Conservation (phyloP, 2,888 invertebrate genomes). For the Morpho deidamia region DNA sequence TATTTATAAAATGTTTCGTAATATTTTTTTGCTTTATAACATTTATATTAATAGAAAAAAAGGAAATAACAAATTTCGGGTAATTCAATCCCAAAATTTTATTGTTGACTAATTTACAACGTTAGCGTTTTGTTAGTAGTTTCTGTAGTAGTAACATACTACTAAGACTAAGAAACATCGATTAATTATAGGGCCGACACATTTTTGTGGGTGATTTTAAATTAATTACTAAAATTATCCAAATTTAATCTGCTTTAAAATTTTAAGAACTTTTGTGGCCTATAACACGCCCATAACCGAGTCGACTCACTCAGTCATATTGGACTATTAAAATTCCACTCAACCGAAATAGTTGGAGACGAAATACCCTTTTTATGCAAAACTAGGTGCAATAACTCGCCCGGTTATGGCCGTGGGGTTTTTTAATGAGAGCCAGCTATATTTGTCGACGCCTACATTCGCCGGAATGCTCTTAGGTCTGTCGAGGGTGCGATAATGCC, state of each 20-base stretch:
- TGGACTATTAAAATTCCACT: slow-evolving; percentile 57
- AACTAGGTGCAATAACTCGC: slow-evolving; percentile 54
- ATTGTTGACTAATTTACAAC: no score
- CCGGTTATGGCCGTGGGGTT: slow-evolving; percentile 36
- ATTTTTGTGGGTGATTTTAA: no score
- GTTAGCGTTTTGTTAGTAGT: no score
- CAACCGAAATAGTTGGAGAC: slow-evolving; percentile 21
- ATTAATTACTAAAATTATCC: no score
- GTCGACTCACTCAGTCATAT: slow-evolving; percentile 24
- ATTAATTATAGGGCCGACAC: no score
- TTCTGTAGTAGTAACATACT: no score
- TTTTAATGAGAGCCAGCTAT: slow-evolving; percentile 45
- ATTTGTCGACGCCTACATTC: background rate
- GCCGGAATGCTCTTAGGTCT: background rate
- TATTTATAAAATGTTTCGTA: no score
- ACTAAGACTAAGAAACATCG: no score
- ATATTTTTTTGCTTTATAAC: no score
- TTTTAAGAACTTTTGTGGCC: background rate
- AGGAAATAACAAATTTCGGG: no score
- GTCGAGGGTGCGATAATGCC: background rate
- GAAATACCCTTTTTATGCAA: slow-evolving; percentile 56
- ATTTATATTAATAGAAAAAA: no score
- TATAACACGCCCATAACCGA: background rate
- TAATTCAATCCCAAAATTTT: no score
- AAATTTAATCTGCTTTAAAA: background rate